Conservation (phyloP, 2,113 vertebrate species). For the Casuarius casuarius region DNA sequence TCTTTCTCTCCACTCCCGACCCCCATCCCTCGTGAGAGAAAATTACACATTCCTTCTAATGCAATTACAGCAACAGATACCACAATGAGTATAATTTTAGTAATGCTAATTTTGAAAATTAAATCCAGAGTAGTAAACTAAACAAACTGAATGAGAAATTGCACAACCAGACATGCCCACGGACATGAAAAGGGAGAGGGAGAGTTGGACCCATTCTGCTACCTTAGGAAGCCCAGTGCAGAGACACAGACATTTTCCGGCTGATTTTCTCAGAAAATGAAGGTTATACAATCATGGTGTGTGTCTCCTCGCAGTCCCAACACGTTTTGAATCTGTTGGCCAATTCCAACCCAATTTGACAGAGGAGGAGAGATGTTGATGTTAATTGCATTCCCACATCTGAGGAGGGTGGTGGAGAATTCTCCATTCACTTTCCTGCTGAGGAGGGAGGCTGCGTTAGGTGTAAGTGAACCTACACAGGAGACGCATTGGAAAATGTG, state of each 20-base stretch:
- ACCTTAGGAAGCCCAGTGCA: not conserved
- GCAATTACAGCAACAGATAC: slow-evolving; percentile 1
- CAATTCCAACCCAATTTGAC: not conserved
- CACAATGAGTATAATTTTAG: not conserved
- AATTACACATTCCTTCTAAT: not conserved
- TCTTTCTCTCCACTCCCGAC: not conserved
- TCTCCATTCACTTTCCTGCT: not conserved
- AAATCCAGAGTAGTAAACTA: not conserved
- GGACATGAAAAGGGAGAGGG: not conserved
- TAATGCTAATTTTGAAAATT: not conserved
- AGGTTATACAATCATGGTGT: not conserved
- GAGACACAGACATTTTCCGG: not conserved
- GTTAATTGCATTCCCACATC: not conserved
- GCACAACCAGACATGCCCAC: not conserved
- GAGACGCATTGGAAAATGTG: not conserved
- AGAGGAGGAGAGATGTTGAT: not conserved
- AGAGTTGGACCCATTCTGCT: not conserved
- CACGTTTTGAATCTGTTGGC: not conserved
- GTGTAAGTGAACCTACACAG: not conserved
- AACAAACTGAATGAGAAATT: not conserved
- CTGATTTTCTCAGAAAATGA: not conserved
- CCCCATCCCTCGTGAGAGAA: not conserved
- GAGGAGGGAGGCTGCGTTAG: not conserved
- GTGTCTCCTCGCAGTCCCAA: not conserved
- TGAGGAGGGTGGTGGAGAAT: not conserved